Conservation (phyloP, 2,888 invertebrate species). For the Eupithecia insigniata region DNA sequence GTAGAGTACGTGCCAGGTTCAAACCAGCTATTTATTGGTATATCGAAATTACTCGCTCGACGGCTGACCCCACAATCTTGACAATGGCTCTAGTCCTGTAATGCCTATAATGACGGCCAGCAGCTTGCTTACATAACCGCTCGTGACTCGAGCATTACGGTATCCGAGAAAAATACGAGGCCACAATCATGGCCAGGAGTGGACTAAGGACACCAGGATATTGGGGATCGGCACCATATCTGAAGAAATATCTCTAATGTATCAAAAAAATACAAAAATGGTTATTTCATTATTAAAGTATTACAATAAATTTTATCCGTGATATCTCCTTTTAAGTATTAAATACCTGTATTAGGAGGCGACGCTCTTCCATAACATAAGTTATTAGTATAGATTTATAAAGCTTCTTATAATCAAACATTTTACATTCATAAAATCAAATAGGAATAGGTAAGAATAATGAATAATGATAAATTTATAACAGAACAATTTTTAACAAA, state of each 20-base stretch:
- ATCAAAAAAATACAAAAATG: no score
- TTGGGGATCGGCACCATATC: not conserved
- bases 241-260: not conserved
- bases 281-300: no score
- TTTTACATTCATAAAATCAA: no score
- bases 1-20: conserved; percentile 29
- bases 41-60: conserved; percentile 78
- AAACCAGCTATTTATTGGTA: conserved; percentile 76
- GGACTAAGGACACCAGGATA: conserved; percentile 1
- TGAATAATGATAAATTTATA: no score
- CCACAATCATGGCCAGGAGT: conserved; percentile 46
- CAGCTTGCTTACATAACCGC: conserved; percentile 83
- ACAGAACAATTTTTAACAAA: no score
- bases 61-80: conserved; percentile 84
- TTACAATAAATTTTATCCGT: no score
- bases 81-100: conserved; percentile 80
- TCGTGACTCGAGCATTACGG: conserved; percentile 84
- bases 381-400: no score
- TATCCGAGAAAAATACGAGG: conserved; percentile 78
- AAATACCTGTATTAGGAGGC: no score
- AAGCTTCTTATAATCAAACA: no score
- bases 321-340: no score
- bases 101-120: conserved; percentile 81
- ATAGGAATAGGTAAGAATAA: no score
- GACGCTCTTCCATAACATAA: no score